phyloP scores from a whole-genome alignment of 2,113 vertebrate species.

The Gambusia affinis region DNA sequence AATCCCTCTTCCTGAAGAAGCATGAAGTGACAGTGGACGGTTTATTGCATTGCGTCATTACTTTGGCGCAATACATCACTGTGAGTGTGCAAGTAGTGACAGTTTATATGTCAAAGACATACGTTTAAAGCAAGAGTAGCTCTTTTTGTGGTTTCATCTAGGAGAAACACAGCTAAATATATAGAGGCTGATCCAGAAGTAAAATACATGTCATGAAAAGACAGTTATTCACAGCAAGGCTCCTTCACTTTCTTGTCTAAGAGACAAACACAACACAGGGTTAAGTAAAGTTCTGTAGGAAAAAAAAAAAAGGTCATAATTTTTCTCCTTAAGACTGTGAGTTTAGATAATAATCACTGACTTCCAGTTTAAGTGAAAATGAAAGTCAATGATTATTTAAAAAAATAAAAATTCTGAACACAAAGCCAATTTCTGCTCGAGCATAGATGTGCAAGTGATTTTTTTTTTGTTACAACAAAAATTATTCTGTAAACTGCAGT shows the following conservation, averaged over 20 bases:
- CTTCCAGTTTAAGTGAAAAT: conserved; percentile 4
- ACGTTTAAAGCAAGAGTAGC: not conserved
- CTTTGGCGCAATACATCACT: too few relatives aligned
- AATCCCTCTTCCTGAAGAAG: too few relatives aligned
- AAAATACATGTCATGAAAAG: too few relatives aligned
- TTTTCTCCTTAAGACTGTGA: not conserved
- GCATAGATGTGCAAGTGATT: not conserved
- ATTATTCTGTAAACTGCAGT: not conserved
- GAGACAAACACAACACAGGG: too few relatives aligned
- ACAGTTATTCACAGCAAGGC: too few relatives aligned
- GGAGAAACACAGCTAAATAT: not conserved
- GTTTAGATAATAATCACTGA: conserved; percentile 2
- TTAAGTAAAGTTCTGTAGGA: not conserved
- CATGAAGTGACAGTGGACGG: too few relatives aligned
- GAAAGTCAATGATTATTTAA: not conserved
- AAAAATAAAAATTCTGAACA: too few relatives aligned
- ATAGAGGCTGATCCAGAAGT: not conserved
- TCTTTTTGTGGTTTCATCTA: not conserved
- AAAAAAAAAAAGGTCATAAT: not conserved
- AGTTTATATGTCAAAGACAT: too few relatives aligned
- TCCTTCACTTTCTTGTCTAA: too few relatives aligned
- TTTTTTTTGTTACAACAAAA: not conserved
- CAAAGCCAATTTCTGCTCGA: not conserved
- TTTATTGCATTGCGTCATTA: too few relatives aligned
- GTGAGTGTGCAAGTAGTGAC: too few relatives aligned